phyloP scores from a whole-genome alignment of 2,113 vertebrate species.

The Geococcyx californianus region DNA sequence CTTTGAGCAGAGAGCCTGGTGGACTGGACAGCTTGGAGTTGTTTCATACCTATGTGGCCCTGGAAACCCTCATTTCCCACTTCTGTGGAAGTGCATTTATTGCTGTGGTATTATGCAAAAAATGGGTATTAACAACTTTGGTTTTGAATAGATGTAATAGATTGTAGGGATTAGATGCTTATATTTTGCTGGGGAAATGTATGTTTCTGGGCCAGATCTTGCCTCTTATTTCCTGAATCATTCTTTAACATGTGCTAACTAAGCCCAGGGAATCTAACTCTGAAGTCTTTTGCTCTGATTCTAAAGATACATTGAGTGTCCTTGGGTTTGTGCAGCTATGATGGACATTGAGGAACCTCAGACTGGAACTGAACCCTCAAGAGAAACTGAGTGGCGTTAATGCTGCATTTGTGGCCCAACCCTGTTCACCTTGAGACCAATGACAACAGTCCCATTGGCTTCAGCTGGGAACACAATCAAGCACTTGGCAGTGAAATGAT shows the following conservation, averaged over 20 bases:
- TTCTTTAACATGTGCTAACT: neutral
- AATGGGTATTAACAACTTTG: neutral
- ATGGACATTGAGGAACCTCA: neutral
- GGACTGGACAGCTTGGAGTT: neutral
- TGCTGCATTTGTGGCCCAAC: neutral
- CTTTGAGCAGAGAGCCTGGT: neutral
- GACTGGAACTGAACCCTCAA: neutral
- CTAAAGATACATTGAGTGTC: neutral
- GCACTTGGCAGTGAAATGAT: neutral
- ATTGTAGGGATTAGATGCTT: neutral
- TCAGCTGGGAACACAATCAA: neutral
- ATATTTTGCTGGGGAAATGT: neutral
- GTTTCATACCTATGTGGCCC: fast-evolving
- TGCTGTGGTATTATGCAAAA: neutral
- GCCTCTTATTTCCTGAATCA: neutral
- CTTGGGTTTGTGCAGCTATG: neutral
- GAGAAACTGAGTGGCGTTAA: neutral
- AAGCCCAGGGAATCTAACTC: neutral
- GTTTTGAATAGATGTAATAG: neutral
- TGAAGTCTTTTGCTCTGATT: neutral
- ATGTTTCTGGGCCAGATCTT: neutral
- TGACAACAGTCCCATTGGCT: neutral
- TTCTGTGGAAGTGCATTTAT: neutral
- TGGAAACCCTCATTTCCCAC: neutral
- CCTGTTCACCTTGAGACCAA: neutral